A percentile compares a stretch with the other conserved stretches of the same genome.
These are phyloP conservation scores for Caenorhabditis sp. DNA, from an alignment of 2,888 invertebrate genomes.

Conservation along the genomic window DNA sequence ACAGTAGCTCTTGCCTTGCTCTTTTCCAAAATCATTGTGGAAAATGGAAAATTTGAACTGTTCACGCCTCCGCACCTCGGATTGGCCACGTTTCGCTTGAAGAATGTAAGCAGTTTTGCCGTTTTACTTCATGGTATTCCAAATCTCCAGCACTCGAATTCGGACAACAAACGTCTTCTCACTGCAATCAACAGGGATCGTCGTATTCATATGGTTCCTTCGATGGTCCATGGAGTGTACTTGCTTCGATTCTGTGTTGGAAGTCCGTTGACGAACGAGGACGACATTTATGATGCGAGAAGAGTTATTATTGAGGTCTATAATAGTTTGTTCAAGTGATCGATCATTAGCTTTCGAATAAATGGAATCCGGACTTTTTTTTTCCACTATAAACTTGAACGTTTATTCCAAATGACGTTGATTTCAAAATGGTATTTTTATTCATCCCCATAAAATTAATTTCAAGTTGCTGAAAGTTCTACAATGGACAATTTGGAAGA, in stretches of 20 bases:
- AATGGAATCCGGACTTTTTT: too few relatives aligned
- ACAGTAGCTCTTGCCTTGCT: slow-evolving; percentile 88
- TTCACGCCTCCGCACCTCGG: slow-evolving; percentile 92
- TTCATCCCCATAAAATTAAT: too few relatives aligned
- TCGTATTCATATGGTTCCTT: too few relatives aligned
- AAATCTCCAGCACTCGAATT: slow-evolving; percentile 83
- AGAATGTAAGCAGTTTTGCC: slow-evolving; percentile 84
- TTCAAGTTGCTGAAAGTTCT: too few relatives aligned
- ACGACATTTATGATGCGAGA: slow-evolving; percentile 1
- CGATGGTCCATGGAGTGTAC: slow-evolving; percentile 74
- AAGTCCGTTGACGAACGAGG: slow-evolving; percentile 90
- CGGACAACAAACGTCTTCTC: slow-evolving; percentile 83
- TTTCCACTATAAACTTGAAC: too few relatives aligned
- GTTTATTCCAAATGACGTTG: too few relatives aligned
- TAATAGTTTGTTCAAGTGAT: not conserved
- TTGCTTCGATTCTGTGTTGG: slow-evolving; percentile 85
- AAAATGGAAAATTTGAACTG: slow-evolving; percentile 90
- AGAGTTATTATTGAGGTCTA: slow-evolving; percentile 2
- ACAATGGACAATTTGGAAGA: too few relatives aligned
- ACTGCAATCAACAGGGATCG: slow-evolving; percentile 84
- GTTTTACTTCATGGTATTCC: too few relatives aligned
- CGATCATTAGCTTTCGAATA: too few relatives aligned
- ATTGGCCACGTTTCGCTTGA: slow-evolving; percentile 92
- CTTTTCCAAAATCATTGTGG: slow-evolving; percentile 88
- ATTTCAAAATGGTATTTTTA: too few relatives aligned